phyloP scores from a whole-genome alignment of 2,797 vertebrate genomes.

The Sebastes ruberrimus region DNA sequence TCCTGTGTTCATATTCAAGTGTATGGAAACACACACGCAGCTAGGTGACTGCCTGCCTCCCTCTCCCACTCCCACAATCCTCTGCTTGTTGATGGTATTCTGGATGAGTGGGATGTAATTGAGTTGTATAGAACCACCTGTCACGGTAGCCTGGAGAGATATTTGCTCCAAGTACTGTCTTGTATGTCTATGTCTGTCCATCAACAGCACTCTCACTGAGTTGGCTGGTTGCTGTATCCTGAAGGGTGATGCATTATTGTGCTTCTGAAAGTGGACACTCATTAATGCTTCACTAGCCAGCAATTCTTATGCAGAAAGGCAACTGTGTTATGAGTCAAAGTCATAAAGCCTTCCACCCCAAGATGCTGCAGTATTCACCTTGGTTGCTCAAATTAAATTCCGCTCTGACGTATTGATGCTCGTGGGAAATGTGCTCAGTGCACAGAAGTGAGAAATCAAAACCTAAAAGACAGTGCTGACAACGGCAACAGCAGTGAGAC shows the following conservation, averaged over 20 bases:
- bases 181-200: neutral
- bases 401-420: neutral
- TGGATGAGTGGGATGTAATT: slow-evolving; percentile 1
- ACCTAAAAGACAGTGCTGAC: neutral
- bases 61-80: neutral
- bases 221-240: neutral
- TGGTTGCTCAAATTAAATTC: neutral
- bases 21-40: neutral
- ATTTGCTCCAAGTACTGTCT: neutral
- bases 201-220: neutral
- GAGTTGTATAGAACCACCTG: slow-evolving; percentile 1
- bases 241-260: neutral
- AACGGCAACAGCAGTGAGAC: neutral
- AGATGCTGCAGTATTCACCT: neutral
- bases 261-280: neutral
- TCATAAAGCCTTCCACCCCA: neutral
- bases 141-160: neutral
- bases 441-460: slow-evolving; percentile 15
- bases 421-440: slow-evolving; percentile 15
- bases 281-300: neutral
- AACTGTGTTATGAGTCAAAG: neutral
- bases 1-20: neutral
- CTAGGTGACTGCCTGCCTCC: neutral
- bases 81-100: neutral
- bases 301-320: neutral